Percentiles rank a stretch among this genome's conserved stretches.
phyloP scores from a whole-genome alignment of 2,797 vertebrate species.

The Cirrhinus molitorella region DNA sequence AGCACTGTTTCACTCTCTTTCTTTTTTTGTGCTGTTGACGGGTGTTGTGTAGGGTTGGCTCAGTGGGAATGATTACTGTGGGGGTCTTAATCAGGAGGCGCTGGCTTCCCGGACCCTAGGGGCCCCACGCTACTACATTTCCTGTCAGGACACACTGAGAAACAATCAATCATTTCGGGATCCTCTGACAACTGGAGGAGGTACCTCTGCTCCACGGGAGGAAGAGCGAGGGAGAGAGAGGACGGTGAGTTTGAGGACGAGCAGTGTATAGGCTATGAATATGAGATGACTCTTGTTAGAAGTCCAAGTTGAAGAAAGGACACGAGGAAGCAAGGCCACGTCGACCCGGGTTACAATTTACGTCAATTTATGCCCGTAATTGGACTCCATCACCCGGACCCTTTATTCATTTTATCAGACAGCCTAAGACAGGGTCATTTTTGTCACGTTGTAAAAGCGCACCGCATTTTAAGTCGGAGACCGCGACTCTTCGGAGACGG shows the following conservation, averaged over 20 bases:
- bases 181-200: slow-evolving; percentile 77
- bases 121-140: slow-evolving; percentile 89
- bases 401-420: slow-evolving; percentile 34
- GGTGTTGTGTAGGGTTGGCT: slow-evolving; percentile 79
- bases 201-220: slow-evolving; percentile 50
- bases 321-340: slow-evolving; percentile 78
- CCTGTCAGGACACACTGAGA: slow-evolving; percentile 89
- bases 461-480: neutral
- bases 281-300: slow-evolving; percentile 90
- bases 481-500: neutral
- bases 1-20: slow-evolving; percentile 73
- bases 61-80: slow-evolving; percentile 89
- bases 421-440: slow-evolving; percentile 36
- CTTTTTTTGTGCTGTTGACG: slow-evolving; percentile 69
- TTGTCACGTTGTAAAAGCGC: slow-evolving; percentile 12
- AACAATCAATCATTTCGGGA: slow-evolving; percentile 95
- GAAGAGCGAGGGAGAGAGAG: slow-evolving; percentile 57
- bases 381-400: slow-evolving; percentile 75
- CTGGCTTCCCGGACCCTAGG: slow-evolving; percentile 87
- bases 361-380: slow-evolving; percentile 75
- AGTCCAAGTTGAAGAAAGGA: slow-evolving; percentile 77
- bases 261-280: slow-evolving; percentile 82
- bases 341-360: slow-evolving; percentile 82
- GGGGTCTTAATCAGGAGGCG: slow-evolving; percentile 92
- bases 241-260: slow-evolving; percentile 48